Evolutionary conservation across 2,888 invertebrate species (phyloP), one percentile per base, ranked within the genome.

Genomic region (Physocephala rufipes): DNA sequence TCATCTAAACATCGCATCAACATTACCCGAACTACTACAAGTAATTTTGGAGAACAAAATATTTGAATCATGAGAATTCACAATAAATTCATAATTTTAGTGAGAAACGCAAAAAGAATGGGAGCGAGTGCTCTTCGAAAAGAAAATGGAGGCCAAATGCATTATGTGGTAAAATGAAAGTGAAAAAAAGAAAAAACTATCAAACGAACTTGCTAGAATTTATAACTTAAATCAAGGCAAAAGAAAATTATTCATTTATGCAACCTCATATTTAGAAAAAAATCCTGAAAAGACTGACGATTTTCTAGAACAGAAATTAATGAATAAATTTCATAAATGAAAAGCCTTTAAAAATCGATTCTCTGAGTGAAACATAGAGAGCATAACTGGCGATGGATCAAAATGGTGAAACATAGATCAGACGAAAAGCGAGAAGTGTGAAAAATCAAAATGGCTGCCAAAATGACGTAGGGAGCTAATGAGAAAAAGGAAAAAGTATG

Each of bases 391-490:
- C n/a, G n/a, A n/a, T n/a, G n/a, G n/a, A n/a, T n/a, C n/a, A n/a
- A n/a, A n/a, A n/a, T n/a, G n/a, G n/a, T n/a, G n/a, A n/a, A n/a
- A n/a, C n/a, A n/a, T n/a, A n/a, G n/a, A n/a, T n/a, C 9, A 36
- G 45, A 45, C 43, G 43, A 53, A 66, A 53, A 66, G 36, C 24
- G 12, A 47, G 49, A 61, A 59, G 68, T 68, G 68, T 68, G 68
- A 62, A 68, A 68, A 68, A 51, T 62, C 68, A 68, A 68, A 68
- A 68, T 68, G 68, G 68, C 68, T 36, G 68, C 68, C 51, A 53
- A 9, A 67, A 67, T 62, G 62, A 68, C 62, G 68, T 53, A 51
- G 36, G 21, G 61, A 62, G 36, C 15, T 24, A 15, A 72, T 73
- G 70, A 49, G 71, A 55, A 64, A 71, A 16, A 53, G 64, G 3